phyloP scores from a whole-genome alignment of 2,888 invertebrate genomes.

The Acronicta aceris region DNA sequence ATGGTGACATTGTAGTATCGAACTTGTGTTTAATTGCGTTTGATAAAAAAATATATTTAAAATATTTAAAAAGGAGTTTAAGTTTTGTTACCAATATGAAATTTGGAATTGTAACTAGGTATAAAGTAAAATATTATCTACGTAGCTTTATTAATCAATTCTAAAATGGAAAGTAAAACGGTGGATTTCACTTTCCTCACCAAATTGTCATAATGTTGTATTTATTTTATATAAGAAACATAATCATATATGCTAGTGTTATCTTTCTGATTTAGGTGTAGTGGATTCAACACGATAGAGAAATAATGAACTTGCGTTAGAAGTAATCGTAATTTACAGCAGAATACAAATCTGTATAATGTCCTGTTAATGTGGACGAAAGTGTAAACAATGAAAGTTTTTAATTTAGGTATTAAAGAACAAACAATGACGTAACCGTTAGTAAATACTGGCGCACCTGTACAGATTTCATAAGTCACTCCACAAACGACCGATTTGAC shows the following conservation, averaged over 20 bases:
- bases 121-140: neutral
- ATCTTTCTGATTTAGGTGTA: too few relatives aligned
- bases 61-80: constrained; percentile 24
- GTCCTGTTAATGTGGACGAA: constrained; percentile 29
- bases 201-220: neutral
- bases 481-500: constrained; percentile 79
- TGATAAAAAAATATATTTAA: constrained; percentile 28
- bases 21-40: constrained; percentile 39
- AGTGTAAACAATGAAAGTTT: constrained; percentile 47
- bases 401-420: constrained; percentile 47
- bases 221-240: neutral
- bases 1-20: constrained; percentile 17
- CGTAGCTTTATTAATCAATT: neutral
- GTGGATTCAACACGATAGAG: too few relatives aligned
- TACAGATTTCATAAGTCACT: constrained; percentile 82
- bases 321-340: too few relatives aligned
- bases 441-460: constrained; percentile 75
- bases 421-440: constrained; percentile 73
- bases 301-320: too few relatives aligned
- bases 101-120: neutral
- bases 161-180: neutral
- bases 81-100: neutral
- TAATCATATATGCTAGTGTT: too few relatives aligned
- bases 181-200: neutral
- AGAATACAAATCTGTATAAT: neutral